These are phyloP conservation scores for Opisthocomus hoazin DNA, from an alignment of 2,113 vertebrate genomes.

Conservation along the genomic window DNA sequence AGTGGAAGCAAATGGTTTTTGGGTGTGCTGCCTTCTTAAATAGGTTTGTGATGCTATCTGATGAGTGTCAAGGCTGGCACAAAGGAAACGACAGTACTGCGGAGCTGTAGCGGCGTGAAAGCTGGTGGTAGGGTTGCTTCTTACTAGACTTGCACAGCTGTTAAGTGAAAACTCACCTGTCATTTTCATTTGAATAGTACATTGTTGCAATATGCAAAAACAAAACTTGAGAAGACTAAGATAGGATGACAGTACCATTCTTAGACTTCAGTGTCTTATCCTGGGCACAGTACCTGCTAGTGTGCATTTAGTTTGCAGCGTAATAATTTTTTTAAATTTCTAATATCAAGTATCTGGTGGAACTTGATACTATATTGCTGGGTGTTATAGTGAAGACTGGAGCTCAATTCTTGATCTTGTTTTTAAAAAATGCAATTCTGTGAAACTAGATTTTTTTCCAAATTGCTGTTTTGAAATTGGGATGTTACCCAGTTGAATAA, in stretches of 20 bases:
- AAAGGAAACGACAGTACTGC: not conserved
- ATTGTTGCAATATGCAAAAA: not conserved
- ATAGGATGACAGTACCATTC: not conserved
- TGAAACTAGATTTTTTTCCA: not conserved
- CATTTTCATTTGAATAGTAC: not conserved
- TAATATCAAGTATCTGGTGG: not conserved
- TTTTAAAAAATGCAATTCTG: not conserved
- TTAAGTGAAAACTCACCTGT: not conserved
- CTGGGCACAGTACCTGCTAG: fast-evolving
- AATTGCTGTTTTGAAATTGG: not conserved
- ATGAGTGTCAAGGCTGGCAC: not conserved
- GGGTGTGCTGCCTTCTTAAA: not conserved
- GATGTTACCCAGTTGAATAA: not conserved
- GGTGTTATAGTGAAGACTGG: not conserved
- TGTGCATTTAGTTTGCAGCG: not conserved
- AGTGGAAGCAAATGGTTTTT: not conserved
- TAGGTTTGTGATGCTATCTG: not conserved
- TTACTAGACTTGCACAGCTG: not conserved
- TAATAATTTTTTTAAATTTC: not conserved
- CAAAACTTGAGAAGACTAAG: not conserved
- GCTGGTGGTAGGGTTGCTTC: not conserved
- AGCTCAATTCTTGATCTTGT: not conserved
- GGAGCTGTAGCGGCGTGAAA: not conserved
- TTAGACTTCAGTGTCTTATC: not conserved
- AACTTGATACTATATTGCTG: not conserved